phyloP scores from a whole-genome alignment of 1,140 invertebrate species.

The Bombus pascuorum region DNA sequence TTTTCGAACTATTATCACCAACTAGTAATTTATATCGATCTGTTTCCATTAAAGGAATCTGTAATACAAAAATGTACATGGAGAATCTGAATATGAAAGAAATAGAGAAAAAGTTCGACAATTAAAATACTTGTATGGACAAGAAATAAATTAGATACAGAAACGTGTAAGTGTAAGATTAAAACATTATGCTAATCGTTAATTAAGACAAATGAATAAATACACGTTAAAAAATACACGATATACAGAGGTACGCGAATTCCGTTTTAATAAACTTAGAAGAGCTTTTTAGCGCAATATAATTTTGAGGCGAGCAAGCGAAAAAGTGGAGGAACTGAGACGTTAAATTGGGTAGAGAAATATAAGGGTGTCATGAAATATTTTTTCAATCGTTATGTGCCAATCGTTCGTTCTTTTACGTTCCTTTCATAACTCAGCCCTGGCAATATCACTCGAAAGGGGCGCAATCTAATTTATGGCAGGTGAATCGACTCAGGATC shows the following conservation, averaged over 20 bases:
- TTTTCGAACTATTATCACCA: no score
- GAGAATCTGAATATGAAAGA: no score
- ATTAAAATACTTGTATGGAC: no score
- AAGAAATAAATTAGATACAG: no score
- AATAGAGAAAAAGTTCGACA: no score
- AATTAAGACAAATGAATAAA: no score
- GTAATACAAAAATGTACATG: no score
- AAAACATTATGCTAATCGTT: no score
- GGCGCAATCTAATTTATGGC: neutral
- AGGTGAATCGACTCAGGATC: neutral
- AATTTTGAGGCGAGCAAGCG: neutral
- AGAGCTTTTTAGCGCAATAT: neutral
- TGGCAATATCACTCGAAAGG: neutral
- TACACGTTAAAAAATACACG: no score
- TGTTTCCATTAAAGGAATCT: no score
- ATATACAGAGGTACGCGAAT: neutral
- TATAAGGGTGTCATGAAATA: neutral
- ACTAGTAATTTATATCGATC: no score
- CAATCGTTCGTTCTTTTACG: neutral
- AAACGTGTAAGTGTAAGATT: no score
- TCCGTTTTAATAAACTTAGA: neutral
- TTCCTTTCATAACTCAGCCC: neutral
- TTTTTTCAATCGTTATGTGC: neutral
- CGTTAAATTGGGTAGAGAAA: neutral
- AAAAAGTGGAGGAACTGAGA: neutral